Conservation (phyloP, 2,888 invertebrate species). For the Altica lythri region DNA sequence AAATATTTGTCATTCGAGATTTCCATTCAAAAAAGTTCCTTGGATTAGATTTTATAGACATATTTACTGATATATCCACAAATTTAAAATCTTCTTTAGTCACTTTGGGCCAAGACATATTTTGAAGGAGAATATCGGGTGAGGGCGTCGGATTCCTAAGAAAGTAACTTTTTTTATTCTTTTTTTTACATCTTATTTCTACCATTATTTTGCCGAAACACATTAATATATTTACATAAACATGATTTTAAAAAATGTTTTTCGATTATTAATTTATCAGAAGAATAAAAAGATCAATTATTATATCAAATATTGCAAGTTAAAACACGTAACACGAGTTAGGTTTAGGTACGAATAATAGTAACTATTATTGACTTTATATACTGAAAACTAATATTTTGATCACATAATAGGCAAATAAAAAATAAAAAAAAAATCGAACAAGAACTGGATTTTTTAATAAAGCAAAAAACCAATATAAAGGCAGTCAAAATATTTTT, state of each 20-base stretch:
- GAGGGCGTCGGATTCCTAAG: constrained; percentile 30
- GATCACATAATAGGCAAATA: too few relatives aligned
- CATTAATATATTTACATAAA: too few relatives aligned
- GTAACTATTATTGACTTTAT: too few relatives aligned
- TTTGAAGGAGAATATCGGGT: constrained; percentile 17
- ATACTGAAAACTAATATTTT: too few relatives aligned
- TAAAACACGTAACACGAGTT: too few relatives aligned
- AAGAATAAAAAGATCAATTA: neutral
- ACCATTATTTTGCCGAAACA: neutral
- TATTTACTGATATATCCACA: constrained; percentile 1
- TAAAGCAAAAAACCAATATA: too few relatives aligned
- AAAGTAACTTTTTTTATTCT: neutral
- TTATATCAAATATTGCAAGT: neutral
- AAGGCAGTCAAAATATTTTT: too few relatives aligned
- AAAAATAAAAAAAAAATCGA: too few relatives aligned
- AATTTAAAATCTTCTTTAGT: neutral
- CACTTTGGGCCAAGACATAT: constrained; percentile 8
- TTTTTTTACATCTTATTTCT: neutral
- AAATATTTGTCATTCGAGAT: neutral
- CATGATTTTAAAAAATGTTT: too few relatives aligned
- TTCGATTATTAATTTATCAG: too few relatives aligned
- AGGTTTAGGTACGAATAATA: too few relatives aligned
- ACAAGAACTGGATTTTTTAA: too few relatives aligned
- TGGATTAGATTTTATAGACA: neutral
- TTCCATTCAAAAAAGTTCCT: constrained; percentile 2